Conservation (phyloP, 2,888 invertebrate genomes). For the Heliconius charithonia region DNA sequence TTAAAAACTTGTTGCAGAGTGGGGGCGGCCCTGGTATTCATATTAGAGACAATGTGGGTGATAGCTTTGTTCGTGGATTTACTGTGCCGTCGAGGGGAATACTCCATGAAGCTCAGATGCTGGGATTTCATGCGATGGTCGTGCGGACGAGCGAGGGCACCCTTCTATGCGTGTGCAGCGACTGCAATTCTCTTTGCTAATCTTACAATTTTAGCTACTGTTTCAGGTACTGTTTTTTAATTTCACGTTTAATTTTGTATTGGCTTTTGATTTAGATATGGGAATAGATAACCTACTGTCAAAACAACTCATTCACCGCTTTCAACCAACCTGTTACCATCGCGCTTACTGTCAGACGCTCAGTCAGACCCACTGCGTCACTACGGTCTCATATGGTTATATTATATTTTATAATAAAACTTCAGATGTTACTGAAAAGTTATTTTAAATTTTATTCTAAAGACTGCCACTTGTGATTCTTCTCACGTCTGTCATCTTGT, state of each 20-base stretch:
- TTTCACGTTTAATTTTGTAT: neutral
- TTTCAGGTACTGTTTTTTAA: constrained; percentile 24
- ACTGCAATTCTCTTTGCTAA: constrained; percentile 77
- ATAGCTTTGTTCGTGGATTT: constrained; percentile 76
- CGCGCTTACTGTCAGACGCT: neutral
- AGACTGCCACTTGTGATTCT: constrained; percentile 19
- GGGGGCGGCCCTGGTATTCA: constrained; percentile 70
- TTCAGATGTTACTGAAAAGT: neutral
- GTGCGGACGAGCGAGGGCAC: constrained; percentile 75
- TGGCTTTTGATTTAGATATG: neutral
- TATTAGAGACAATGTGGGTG: constrained; percentile 81
- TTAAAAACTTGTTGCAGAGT: constrained; percentile 55
- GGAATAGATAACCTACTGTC: too few relatives aligned
- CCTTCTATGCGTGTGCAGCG: constrained; percentile 76
- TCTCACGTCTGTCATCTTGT: constrained; percentile 30
- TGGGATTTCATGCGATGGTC: constrained; percentile 80
- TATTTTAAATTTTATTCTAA: constrained; percentile 17
- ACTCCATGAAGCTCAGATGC: constrained; percentile 72
- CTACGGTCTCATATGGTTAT: neutral
- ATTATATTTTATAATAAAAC: neutral
- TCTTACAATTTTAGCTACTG: constrained; percentile 54
- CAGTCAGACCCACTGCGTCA: neutral
- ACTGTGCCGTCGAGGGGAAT: constrained; percentile 75
- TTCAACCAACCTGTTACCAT: neutral
- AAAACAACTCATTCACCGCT: neutral